These are phyloP conservation scores for Ispidina picta DNA, from an alignment of 2,797 vertebrate genomes.

Conservation along the genomic window DNA sequence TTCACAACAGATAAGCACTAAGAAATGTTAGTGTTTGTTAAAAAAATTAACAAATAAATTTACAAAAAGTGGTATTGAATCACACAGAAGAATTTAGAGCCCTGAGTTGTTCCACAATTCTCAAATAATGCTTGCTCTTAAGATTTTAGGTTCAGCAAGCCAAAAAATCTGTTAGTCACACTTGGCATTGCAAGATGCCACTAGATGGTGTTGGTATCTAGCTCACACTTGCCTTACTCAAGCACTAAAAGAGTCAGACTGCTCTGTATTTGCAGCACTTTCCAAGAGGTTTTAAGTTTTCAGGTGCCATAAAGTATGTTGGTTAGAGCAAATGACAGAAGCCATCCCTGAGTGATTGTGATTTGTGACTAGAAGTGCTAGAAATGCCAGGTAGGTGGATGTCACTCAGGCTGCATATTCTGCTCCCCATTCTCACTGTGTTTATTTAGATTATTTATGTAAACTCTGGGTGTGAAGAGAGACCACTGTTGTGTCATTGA, in stretches of 20 bases:
- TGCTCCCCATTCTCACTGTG: background rate
- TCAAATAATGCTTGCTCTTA: background rate
- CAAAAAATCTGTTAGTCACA: background rate
- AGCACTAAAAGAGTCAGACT: background rate
- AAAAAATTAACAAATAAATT: background rate
- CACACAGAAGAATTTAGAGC: background rate
- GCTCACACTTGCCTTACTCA: background rate
- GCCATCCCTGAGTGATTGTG: background rate
- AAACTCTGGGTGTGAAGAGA: background rate
- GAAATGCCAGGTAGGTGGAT: background rate
- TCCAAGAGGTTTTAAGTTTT: background rate
- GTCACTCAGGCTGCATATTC: background rate
- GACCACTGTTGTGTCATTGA: background rate
- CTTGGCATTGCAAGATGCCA: slow-evolving; percentile 42
- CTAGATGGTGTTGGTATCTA: slow-evolving; percentile 70
- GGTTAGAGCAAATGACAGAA: background rate
- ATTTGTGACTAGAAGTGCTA: background rate
- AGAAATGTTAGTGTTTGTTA: background rate
- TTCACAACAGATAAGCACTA: background rate
- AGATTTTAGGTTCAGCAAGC: background rate
- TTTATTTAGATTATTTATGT: background rate
- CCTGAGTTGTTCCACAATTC: background rate
- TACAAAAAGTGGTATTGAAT: background rate
- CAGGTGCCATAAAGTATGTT: background rate
- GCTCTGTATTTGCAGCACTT: background rate